A percentile compares a stretch with the other conserved stretches of the same genome.
Conservation (phyloP, 2,113 vertebrate genomes). For the Potamarius usumacintae region DNA sequence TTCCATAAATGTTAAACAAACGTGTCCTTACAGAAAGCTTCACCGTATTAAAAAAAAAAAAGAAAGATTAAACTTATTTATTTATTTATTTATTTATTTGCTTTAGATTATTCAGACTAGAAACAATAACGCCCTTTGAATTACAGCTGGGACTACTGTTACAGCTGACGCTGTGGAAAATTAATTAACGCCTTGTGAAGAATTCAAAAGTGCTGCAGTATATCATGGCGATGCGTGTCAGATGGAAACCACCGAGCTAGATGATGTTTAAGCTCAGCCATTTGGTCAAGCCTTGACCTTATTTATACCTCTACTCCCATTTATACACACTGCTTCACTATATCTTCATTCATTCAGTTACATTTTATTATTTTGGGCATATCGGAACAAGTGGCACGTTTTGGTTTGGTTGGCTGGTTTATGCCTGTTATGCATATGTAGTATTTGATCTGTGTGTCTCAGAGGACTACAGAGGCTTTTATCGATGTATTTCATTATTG, state of each 20-base stretch:
- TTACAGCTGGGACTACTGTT: not conserved
- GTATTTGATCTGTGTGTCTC: not conserved
- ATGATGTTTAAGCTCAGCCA: not conserved
- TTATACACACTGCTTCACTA: not conserved
- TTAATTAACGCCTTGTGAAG: not conserved
- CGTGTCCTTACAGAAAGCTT: not conserved
- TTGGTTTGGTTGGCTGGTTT: not conserved
- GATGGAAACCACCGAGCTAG: not conserved
- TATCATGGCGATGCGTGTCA: not conserved
- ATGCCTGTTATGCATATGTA: not conserved
- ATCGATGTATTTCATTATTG: conserved; percentile 22
- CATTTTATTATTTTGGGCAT: not conserved
- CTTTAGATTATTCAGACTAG: not conserved
- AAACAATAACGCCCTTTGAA: not conserved
- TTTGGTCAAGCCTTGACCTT: not conserved
- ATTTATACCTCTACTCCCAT: not conserved
- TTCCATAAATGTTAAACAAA: not conserved
- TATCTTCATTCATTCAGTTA: not conserved
- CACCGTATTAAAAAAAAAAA: no score
- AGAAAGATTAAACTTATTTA: no score
- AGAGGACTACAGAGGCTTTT: not conserved
- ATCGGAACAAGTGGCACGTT: not conserved
- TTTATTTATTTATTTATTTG: not conserved
- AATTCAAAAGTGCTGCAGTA: not conserved
- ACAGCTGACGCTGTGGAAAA: not conserved